phyloP scores from a whole-genome alignment of 2,113 vertebrate genomes.

The Sciurus niger region DNA sequence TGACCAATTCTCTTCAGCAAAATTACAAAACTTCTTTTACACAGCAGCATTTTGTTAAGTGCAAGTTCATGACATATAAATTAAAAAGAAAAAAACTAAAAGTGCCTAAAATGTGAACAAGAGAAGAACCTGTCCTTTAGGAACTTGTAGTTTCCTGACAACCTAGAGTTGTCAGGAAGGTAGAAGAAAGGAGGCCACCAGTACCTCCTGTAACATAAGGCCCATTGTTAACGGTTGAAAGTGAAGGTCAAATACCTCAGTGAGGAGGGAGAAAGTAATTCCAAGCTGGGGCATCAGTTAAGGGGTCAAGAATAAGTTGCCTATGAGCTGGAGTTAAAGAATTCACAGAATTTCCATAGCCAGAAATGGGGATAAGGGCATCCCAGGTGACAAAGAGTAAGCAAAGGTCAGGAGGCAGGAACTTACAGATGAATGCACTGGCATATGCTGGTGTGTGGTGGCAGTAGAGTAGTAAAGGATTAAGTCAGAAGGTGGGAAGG shows the following conservation, averaged over 20 bases:
- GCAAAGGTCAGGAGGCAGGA: conserved; percentile 59
- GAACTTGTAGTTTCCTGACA: neutral
- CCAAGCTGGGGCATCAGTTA: neutral
- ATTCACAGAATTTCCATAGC: conserved; percentile 68
- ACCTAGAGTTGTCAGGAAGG: neutral
- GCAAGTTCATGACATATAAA: conserved; percentile 43
- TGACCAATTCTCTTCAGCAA: conserved; percentile 55
- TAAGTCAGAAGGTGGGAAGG: neutral
- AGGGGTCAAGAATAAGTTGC: conserved; percentile 53
- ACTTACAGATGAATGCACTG: neutral
- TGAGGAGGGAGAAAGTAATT: conserved; percentile 3
- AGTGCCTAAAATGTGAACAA: conserved; percentile 20
- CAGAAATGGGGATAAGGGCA: conserved; percentile 15
- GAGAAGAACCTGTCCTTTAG: neutral
- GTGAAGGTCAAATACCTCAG: neutral
- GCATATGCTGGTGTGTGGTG: neutral
- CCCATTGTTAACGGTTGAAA: conserved; percentile 15
- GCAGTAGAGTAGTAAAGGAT: neutral
- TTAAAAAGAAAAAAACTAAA: neutral
- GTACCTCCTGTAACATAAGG: neutral
- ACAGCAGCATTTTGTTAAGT: conserved; percentile 13
- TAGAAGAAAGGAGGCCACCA: neutral
- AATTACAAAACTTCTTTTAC: conserved; percentile 55
- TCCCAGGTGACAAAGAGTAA: conserved; percentile 55
- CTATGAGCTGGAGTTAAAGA: conserved; percentile 67